Base-by-base conservation (phyloP, 2,113 vertebrate genomes). In the Lanius collurio region DNA sequence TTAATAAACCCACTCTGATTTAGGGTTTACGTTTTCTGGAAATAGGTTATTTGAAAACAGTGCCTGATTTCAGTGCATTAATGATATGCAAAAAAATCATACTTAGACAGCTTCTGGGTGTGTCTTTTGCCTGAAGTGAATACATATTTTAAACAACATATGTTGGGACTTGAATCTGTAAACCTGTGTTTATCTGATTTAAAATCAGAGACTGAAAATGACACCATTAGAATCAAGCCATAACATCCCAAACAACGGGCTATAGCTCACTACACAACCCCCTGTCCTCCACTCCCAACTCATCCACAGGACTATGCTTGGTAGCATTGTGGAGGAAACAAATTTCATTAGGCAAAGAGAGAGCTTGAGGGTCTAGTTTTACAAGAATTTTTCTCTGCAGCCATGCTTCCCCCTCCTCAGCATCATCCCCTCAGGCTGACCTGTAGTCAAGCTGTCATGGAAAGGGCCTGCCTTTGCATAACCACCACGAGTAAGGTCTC, bases 91-190 rank as follows among this genome's bases (percentile, higher is more conserved):
- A 84, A 95, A 92, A 90, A 74, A 63, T 60, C 49, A 76, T 46
- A 91, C 44, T 83, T 75, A 75, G n/a, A n/a, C n/a, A n/a, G 35
- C 73, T 96, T 93, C 76, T 96, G 74, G 83, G 91, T 89, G 83
- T 93, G 94, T 60, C 93, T 83, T 92, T 89, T 79, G 83, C 88
- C 92, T 94, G 70, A 92, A 94, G 90, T 86, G 39, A 95, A 92
- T 47, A 30, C 49, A 55, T 81, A 86, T 92, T 92, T 95, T 83
- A 96, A 92, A 89, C 62, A 94, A 87, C 28, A 2, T 83, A 56
- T 16, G 92, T 79, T 84, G 89, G 53, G 92, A 81, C 90, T 93
- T 95, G 91, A 83, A 78, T 83, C 47, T 70, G 24, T 89, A 95
- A 89, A 71, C 6, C 19, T 2, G 0, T 52, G 47, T 89, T 88